Evolutionary conservation across 2,113 vertebrate species (phyloP), one percentile per base, ranked within the genome.

Genomic region (Cygnus atratus): DNA sequence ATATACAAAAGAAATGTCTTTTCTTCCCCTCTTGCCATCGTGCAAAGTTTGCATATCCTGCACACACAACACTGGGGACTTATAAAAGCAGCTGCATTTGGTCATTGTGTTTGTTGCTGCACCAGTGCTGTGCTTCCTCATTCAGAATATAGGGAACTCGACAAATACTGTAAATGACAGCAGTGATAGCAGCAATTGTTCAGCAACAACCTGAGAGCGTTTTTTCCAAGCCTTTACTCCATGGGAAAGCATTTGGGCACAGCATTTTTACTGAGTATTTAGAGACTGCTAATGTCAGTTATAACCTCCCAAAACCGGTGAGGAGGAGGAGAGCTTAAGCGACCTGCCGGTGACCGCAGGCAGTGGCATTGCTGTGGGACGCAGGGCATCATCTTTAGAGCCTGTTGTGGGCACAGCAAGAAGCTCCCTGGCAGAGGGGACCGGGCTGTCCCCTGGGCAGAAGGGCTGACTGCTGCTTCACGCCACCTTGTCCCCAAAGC

Each of bases 71-170:
- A 3, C 7, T 6, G 13, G 33, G 11, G 52, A 2, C 72, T 54
- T 11, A 50, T 8, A 44, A 75, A 87, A 10, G 39, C 83, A 21
- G 88, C 83, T 88, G 89, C 84, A 17, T 67, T 84, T 86, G 87
- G n/a, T 87, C 68, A 11, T 39, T 52, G 83, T 75, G 16, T 89
- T 86, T 61, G 61, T 62, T 88, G 79, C 90, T 10, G 91, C 91
- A 95, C 81, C 66, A 61, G 46, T 0, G 57, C 11, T 10, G 71
- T 14, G 74, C 94, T 96, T 97, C 96, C 93, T 92, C 91, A 6
- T n/a, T 26, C 1, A 4, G 73, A 21, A 13, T 14, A 11, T 1
- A 11, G 39, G 83, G 68, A 86, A 33, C 94, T 58, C 25, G 1
- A 79, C 72, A 50, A 48, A 29, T 8, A 2, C 9, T 1, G 84